Percentiles rank a stretch among this genome's conserved stretches.
These are phyloP conservation scores for Ia io DNA, from an alignment of 2,113 vertebrate genomes.

Conservation along the genomic window DNA sequence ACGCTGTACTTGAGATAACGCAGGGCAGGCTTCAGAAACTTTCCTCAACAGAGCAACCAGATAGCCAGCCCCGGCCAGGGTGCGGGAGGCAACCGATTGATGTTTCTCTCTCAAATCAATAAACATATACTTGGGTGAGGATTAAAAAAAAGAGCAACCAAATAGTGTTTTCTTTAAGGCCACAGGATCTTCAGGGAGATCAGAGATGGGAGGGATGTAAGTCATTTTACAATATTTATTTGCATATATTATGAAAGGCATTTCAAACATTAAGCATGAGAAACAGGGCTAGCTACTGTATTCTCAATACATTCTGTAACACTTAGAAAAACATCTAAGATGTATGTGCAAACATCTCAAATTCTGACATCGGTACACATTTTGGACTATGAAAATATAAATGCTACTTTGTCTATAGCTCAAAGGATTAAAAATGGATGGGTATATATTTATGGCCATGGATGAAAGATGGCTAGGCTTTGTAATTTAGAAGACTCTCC, in stretches of 20 bases:
- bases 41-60: background rate
- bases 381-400: constrained; percentile 14
- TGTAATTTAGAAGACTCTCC: background rate
- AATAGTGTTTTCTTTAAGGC: background rate
- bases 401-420: background rate
- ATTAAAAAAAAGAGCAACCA: background rate
- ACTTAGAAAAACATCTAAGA: constrained; percentile 26
- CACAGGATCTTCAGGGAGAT: background rate
- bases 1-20: background rate
- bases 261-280: constrained; percentile 19
- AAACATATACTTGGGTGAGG: background rate
- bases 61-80: too few species aligned
- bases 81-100: too few species aligned
- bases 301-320: constrained; percentile 22
- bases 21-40: background rate
- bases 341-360: constrained; percentile 8
- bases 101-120: background rate
- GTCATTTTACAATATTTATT: constrained; percentile 31
- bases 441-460: background rate
- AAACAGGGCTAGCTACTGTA: constrained; percentile 41
- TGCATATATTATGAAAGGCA: constrained; percentile 59
- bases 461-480: background rate
- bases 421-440: background rate
- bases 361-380: background rate
- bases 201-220: background rate